Conservation (phyloP, 2,888 invertebrate genomes). For the Trichopoda pennipes region DNA sequence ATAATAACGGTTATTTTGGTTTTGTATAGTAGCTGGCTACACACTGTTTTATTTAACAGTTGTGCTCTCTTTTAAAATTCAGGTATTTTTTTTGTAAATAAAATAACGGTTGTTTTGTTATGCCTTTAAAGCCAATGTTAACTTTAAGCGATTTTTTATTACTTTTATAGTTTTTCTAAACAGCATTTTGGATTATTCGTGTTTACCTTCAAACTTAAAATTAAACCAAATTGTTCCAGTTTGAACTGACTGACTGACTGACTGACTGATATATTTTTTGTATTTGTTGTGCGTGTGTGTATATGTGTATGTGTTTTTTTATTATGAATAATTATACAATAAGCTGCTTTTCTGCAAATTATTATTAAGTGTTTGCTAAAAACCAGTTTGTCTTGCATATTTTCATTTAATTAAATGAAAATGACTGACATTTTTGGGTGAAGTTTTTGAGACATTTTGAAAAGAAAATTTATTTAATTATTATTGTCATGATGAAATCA, state of each 20-base stretch:
- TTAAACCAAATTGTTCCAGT: slow-evolving; percentile 1
- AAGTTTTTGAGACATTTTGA: slow-evolving; percentile 30
- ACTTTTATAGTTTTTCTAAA: too few species aligned
- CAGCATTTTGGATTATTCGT: too few species aligned
- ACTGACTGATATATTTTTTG: slow-evolving; percentile 1
- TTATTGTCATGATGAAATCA: slow-evolving; percentile 2
- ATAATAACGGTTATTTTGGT: too few species aligned
- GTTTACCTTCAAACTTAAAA: not conserved
- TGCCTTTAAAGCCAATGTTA: too few species aligned
- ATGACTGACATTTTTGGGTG: slow-evolving; percentile 39
- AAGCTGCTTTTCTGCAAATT: not conserved
- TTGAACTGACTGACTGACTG: too few species aligned
- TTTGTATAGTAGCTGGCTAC: too few species aligned
- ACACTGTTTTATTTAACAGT: too few species aligned
- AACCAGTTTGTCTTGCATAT: slow-evolving; percentile 7
- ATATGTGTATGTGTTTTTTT: not conserved
- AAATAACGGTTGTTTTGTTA: too few species aligned
- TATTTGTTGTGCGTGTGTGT: slow-evolving; percentile 5
- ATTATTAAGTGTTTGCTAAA: not conserved
- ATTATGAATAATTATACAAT: slow-evolving; percentile 12
- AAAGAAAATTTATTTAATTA: not conserved
- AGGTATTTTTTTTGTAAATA: too few species aligned
- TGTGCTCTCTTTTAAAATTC: too few species aligned
- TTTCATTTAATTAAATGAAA: not conserved
- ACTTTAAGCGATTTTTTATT: too few species aligned